A percentile compares a stretch with the other conserved stretches of the same genome.
These are phyloP conservation scores for Tachypleus tridentatus DNA, from an alignment of 1,140 invertebrate genomes.

Conservation along the genomic window DNA sequence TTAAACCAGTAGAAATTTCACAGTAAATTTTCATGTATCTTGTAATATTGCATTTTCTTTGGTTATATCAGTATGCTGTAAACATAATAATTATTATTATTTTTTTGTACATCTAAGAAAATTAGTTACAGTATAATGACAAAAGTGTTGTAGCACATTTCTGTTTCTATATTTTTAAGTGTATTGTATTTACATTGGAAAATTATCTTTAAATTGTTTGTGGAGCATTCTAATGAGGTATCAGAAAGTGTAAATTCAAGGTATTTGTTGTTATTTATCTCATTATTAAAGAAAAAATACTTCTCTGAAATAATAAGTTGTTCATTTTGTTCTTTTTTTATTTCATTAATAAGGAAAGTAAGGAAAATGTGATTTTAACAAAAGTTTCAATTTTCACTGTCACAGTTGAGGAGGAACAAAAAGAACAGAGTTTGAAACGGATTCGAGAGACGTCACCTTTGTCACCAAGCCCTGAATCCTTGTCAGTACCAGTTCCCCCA, in stretches of 20 bases:
- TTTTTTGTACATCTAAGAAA: too few relatives aligned
- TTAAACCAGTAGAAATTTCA: too few relatives aligned
- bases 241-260: slow-evolving; percentile 1
- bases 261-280: slow-evolving; percentile 4
- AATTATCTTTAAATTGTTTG: not conserved
- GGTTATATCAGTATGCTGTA: too few relatives aligned
- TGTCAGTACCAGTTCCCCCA: slow-evolving; percentile 22
- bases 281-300: not conserved
- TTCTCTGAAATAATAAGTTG: not conserved
- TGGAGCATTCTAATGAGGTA: not conserved
- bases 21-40: too few relatives aligned
- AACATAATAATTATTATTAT: too few relatives aligned
- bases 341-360: not conserved
- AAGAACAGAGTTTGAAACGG: slow-evolving; percentile 19
- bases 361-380: not conserved
- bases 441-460: slow-evolving; percentile 13
- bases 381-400: not conserved
- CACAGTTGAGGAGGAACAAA: slow-evolving; percentile 25
- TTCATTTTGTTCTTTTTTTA: not conserved
- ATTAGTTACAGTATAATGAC: too few relatives aligned
- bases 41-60: too few relatives aligned
- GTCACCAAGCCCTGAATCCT: slow-evolving; percentile 20
- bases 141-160: too few relatives aligned
- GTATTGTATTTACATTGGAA: too few relatives aligned
- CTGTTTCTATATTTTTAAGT: too few relatives aligned